A percentile compares a stretch with the other conserved stretches of the same genome.
phyloP scores from a whole-genome alignment of 2,113 vertebrate species.

The Gracilinanus agilis region DNA sequence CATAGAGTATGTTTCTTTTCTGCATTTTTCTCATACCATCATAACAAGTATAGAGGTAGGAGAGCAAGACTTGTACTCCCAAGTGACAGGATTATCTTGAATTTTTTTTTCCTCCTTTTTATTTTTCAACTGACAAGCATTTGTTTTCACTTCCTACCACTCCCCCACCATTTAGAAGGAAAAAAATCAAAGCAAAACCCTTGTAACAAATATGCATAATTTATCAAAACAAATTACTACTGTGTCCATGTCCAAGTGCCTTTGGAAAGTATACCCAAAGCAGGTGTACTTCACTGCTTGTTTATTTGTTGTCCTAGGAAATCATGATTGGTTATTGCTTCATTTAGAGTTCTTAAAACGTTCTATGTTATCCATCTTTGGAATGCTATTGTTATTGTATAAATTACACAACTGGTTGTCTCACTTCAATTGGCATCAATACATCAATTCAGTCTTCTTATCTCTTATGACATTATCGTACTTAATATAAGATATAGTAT shows the following conservation, averaged over 20 bases:
- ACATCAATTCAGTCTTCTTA: background rate
- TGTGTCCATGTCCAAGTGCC: no score
- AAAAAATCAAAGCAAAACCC: background rate
- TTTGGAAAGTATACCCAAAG: no score
- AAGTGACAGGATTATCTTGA: background rate
- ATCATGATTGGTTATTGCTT: background rate
- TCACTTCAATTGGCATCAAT: background rate
- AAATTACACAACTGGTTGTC: background rate
- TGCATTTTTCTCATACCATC: constrained; percentile 12
- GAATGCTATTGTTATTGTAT: background rate
- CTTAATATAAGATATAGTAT: no score
- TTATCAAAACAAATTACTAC: background rate
- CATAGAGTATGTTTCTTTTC: background rate
- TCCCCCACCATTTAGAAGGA: background rate
- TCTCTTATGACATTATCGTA: background rate
- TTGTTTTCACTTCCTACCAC: background rate
- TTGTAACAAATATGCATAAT: background rate
- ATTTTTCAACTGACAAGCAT: background rate
- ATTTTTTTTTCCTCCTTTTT: no score
- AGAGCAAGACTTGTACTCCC: background rate
- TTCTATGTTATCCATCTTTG: background rate
- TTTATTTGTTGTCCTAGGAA: background rate
- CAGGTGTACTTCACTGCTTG: no score
- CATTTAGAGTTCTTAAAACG: background rate
- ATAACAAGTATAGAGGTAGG: background rate